Percentiles rank a stretch among this genome's conserved stretches.
phyloP scores from a whole-genome alignment of 2,888 invertebrate species.

The Yponomeuta evonymella region DNA sequence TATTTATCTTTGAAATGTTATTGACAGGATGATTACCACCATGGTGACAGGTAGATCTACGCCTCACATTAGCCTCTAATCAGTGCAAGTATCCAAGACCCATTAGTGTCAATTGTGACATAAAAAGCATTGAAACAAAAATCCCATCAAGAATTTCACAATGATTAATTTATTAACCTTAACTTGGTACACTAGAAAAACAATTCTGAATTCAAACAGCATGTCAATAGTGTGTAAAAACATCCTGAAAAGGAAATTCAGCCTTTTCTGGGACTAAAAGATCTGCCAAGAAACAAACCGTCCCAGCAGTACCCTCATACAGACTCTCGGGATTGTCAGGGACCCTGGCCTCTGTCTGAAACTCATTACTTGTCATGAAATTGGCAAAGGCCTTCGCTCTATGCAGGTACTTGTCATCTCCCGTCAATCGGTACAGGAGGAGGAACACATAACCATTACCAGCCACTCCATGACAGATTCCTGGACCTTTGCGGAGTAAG shows the following conservation, averaged over 20 bases:
- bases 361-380: conserved; percentile 81
- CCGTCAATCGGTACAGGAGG: conserved; percentile 84
- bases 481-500: conserved; percentile 89
- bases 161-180: neutral
- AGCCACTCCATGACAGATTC: conserved; percentile 91
- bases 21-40: conserved; percentile 41
- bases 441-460: conserved; percentile 90
- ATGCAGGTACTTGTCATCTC: conserved; percentile 81
- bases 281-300: conserved; percentile 88
- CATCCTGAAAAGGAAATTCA: conserved; percentile 89
- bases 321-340: conserved; percentile 90
- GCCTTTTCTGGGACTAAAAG: conserved; percentile 83
- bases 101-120: conserved; percentile 41
- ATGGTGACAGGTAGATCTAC: conserved; percentile 15
- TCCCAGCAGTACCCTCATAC: conserved; percentile 91
- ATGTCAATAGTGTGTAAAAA: conserved; percentile 58
- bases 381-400: conserved; percentile 85
- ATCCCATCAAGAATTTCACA: neutral
- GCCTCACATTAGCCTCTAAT: neutral
- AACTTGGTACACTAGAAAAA: neutral
- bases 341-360: conserved; percentile 79
- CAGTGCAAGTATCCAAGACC: neutral
- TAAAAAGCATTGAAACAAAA: neutral
- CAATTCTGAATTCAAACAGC: neutral
- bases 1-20: conserved; percentile 11